Conservation (phyloP, 2,113 vertebrate species). For the Halichoerus grypus region DNA sequence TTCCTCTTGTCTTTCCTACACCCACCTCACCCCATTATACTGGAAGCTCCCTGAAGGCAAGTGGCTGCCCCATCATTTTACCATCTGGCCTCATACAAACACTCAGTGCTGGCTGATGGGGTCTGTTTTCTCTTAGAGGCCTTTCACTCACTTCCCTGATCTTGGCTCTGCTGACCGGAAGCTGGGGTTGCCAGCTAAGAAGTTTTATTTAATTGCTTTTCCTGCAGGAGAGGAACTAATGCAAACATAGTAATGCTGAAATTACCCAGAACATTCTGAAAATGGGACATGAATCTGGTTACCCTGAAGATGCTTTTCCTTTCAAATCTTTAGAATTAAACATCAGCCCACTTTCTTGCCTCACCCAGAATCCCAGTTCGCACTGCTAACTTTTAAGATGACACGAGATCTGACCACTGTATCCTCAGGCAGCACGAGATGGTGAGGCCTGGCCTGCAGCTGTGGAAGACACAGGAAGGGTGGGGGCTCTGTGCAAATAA, state of each 20-base stretch:
- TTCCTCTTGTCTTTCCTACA: neutral
- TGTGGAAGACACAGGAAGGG: neutral
- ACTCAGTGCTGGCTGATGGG: neutral
- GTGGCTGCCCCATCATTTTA: neutral
- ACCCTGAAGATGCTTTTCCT: neutral
- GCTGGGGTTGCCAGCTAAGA: constrained; percentile 15
- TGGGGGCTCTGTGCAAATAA: neutral
- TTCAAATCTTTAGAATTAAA: neutral
- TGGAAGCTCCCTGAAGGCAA: neutral
- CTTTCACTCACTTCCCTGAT: neutral
- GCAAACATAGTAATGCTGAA: neutral
- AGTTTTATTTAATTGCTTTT: constrained; percentile 32
- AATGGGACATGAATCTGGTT: fast-evolving
- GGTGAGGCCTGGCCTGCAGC: neutral
- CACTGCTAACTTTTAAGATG: neutral
- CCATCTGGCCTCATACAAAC: neutral
- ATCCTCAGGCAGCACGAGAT: neutral
- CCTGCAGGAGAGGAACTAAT: constrained; percentile 1
- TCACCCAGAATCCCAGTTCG: neutral
- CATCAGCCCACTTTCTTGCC: neutral
- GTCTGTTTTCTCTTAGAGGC: neutral
- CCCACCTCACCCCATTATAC: neutral
- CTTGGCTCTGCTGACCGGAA: constrained; percentile 48
- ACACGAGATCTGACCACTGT: neutral
- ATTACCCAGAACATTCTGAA: neutral